A percentile compares a stretch with the other conserved stretches of the same genome.
phyloP scores from a whole-genome alignment of 2,797 vertebrate genomes.

The Buphagus erythrorhynchus region DNA sequence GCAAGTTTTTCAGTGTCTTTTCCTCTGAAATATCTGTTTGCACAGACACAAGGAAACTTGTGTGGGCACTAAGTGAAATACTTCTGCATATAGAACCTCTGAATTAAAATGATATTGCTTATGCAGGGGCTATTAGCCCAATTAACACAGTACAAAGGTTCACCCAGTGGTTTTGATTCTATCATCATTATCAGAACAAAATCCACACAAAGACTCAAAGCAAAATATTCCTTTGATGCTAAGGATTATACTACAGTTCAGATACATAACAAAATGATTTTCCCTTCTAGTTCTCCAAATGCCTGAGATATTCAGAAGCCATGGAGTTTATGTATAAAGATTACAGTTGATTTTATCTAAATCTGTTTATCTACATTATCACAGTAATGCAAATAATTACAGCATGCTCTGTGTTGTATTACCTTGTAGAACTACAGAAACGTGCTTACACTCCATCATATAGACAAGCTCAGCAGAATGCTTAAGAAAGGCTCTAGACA shows the following conservation, averaged over 20 bases:
- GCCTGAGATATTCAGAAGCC: background rate
- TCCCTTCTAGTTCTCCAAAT: background rate
- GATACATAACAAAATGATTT: background rate
- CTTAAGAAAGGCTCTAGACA: constrained; percentile 86
- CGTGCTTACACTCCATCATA: constrained; percentile 86
- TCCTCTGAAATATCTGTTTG: background rate
- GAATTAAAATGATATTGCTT: background rate
- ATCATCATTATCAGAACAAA: background rate
- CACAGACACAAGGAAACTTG: background rate
- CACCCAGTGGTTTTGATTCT: background rate
- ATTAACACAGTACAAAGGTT: background rate
- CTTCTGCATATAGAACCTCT: background rate
- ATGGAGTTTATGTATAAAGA: background rate
- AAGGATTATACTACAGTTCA: background rate
- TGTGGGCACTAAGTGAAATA: background rate
- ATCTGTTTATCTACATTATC: background rate
- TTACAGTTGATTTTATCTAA: background rate
- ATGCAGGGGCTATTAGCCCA: background rate
- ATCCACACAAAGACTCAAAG: background rate
- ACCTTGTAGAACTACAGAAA: constrained; percentile 94
- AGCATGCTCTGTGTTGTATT: background rate
- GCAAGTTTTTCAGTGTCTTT: background rate
- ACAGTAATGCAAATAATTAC: background rate
- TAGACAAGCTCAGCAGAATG: constrained; percentile 91
- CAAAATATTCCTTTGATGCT: background rate